These are phyloP conservation scores for Zaprionus bogoriensis DNA, from an alignment of 2,888 invertebrate genomes.

Conservation along the genomic window DNA sequence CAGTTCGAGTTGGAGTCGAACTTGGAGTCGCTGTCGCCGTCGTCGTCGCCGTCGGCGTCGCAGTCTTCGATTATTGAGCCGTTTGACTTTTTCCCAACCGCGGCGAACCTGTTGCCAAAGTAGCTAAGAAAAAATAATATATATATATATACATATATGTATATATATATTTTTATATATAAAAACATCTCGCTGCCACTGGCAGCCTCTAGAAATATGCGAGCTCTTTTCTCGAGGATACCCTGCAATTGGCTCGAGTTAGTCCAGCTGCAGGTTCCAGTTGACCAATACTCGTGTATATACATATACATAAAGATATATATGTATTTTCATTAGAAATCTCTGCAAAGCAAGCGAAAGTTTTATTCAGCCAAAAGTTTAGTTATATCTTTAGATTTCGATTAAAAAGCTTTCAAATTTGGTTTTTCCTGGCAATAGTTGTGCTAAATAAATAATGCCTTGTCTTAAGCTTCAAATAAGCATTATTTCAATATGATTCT, in stretches of 20 bases:
- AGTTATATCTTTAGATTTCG: no score
- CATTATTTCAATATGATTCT: no score
- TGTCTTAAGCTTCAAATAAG: no score
- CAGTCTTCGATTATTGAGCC: slow-evolving; percentile 67
- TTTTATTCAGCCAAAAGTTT: no score
- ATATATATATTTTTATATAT: slow-evolving; percentile 19
- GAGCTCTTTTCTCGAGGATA: slow-evolving; percentile 29
- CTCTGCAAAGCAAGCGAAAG: no score
- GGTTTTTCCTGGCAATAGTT: no score
- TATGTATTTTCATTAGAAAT: no score
- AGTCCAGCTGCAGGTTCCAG: slow-evolving; percentile 10
- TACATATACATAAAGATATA: no score
- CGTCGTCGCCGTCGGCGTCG: neutral
- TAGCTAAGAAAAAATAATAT: slow-evolving; percentile 44
- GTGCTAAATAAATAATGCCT: no score
- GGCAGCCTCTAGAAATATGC: slow-evolving; percentile 60
- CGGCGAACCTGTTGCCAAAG: slow-evolving; percentile 66
- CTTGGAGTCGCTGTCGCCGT: neutral
- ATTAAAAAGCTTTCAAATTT: no score
- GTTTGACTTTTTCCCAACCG: slow-evolving; percentile 66
- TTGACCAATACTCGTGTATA: slow-evolving; percentile 27
- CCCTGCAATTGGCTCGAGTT: slow-evolving; percentile 40
- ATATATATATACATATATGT: slow-evolving; percentile 19
- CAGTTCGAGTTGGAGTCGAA: slow-evolving; percentile 28
- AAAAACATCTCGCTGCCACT: slow-evolving; percentile 29